Conservation (phyloP, 2,797 vertebrate genomes). For the Natrix natrix region DNA sequence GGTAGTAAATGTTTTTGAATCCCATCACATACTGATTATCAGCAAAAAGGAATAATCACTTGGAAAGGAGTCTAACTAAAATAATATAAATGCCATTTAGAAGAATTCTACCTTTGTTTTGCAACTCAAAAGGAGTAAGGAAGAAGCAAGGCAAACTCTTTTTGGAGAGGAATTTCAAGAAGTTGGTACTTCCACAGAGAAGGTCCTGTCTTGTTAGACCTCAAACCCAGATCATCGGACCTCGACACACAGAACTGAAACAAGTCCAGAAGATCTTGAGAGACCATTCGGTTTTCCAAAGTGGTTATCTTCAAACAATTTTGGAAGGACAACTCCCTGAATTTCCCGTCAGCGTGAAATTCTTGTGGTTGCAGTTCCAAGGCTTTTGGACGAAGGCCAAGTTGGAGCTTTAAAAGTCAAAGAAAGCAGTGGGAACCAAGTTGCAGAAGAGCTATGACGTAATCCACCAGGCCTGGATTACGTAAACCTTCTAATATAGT, state of each 20-base stretch:
- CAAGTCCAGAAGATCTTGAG: background rate
- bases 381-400: background rate
- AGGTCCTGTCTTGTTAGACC: background rate
- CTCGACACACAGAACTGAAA: background rate
- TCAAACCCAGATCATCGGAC: background rate
- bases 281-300: background rate
- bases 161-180: background rate
- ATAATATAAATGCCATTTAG: background rate
- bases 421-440: background rate
- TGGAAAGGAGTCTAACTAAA: background rate
- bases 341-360: background rate
- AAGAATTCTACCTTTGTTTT: background rate
- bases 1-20: too few species aligned
- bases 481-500: background rate
- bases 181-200: background rate
- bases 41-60: background rate
- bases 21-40: background rate
- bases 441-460: background rate
- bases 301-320: background rate
- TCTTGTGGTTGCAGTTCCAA: background rate
- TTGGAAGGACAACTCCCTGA: background rate
- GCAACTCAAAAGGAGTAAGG: background rate
- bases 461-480: too few species aligned
- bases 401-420: background rate
- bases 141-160: background rate